Percentiles rank a stretch among this genome's conserved stretches.
phyloP scores from a whole-genome alignment of 2,797 vertebrate genomes.

The Staurois parvus region DNA sequence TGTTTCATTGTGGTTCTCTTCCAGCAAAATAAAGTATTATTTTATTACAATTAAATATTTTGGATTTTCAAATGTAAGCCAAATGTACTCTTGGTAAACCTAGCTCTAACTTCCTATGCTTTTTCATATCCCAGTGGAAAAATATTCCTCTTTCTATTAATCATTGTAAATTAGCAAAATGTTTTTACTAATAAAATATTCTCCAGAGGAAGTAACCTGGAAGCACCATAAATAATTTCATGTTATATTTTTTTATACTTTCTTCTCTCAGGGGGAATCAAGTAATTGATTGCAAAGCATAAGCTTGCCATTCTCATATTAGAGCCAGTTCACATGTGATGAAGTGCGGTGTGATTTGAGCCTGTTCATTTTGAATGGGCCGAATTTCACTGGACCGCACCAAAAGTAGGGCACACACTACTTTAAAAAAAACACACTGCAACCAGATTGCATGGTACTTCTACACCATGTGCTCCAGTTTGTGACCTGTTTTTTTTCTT shows the following conservation, averaged over 20 bases:
- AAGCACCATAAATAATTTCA: slow-evolving; percentile 22
- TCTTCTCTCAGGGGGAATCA: neutral
- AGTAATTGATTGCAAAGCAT: slow-evolving; percentile 10
- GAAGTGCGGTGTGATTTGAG: too few species aligned
- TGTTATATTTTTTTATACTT: slow-evolving; percentile 17
- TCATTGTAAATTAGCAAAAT: slow-evolving; percentile 31
- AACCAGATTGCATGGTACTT: too few species aligned
- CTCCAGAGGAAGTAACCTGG: slow-evolving; percentile 20
- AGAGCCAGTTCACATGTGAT: too few species aligned
- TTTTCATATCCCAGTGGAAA: slow-evolving; percentile 15
- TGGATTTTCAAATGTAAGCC: slow-evolving; percentile 18
- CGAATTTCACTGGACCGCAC: too few species aligned
- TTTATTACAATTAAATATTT: slow-evolving; percentile 38
- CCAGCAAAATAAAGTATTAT: slow-evolving; percentile 20
- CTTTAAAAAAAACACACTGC: too few species aligned
- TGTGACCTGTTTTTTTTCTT: too few species aligned
- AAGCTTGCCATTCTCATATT: neutral
- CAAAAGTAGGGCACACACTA: too few species aligned
- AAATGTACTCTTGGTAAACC: slow-evolving; percentile 21
- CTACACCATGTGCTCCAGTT: too few species aligned
- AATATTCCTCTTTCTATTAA: slow-evolving; percentile 36
- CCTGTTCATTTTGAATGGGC: too few species aligned
- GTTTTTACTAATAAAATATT: slow-evolving; percentile 33
- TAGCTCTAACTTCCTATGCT: slow-evolving; percentile 26
- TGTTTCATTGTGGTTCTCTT: slow-evolving; percentile 6